Evolutionary conservation across 2,113 vertebrate genomes (phyloP).

Genomic region (Cyanoderma ruficeps): DNA sequence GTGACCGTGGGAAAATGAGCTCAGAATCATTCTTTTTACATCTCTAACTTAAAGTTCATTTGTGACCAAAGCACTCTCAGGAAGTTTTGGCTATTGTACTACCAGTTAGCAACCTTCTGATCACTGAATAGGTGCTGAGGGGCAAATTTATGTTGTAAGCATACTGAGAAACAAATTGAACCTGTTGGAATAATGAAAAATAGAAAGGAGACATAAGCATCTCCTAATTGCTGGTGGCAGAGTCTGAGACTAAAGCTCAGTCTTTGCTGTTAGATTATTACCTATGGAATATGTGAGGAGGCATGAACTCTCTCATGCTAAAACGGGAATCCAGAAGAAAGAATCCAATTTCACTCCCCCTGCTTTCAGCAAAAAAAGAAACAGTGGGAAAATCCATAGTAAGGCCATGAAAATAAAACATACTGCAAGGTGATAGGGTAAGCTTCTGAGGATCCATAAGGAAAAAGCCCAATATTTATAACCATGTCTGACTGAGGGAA

Average conservation of each 20-base stretch:
- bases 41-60: neutral
- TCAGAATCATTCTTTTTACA: neutral
- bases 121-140: accelerated
- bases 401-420: neutral
- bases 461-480: neutral
- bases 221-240: neutral
- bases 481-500: neutral
- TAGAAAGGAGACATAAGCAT: neutral
- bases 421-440: neutral
- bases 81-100: neutral
- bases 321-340: neutral
- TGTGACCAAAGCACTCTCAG: neutral
- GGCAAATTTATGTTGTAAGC: neutral
- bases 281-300: neutral
- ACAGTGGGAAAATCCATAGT: neutral
- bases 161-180: neutral
- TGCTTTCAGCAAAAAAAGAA: neutral
- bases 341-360: accelerated
- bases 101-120: neutral
- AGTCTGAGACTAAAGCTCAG: neutral
- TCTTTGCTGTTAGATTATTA: neutral
- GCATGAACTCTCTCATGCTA: neutral
- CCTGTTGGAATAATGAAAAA: neutral
- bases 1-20: neutral
- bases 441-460: neutral